Evolutionary conservation across 2,113 vertebrate genomes (phyloP), one percentile per base, ranked within the genome.

Genomic region (Uropsilus gracilis): DNA sequence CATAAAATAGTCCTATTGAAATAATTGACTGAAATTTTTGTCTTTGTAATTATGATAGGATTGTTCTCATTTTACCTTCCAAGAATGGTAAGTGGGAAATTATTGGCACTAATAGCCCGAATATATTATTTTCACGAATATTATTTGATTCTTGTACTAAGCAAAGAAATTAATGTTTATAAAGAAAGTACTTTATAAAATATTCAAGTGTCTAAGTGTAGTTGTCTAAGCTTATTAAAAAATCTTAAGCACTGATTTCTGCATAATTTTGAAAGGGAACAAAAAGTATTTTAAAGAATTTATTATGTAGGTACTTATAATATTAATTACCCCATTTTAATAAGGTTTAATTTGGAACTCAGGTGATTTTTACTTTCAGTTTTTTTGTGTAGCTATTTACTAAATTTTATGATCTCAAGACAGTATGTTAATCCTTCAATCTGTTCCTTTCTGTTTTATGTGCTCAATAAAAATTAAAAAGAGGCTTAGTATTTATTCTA

Each of bases 141-240:
- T 17, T 92, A 39, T 61, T 94, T 94, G 37, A 91, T 91, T 90
- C 48, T 96, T 86, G 46, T 64, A 24, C 48, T 46, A 87, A 68
- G 77, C 10, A 80, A 89, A 96, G 30, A 84, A 75, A 87, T 68
- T 63, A 46, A 59, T 80, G 44, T 89, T 91, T 84, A 95, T 86
- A 63, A 73, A 90, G 30, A 80, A 75, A 22, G 30, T 28, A 75
- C 72, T 96, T 94, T 64, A 24, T 55, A 69, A 89, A 75, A 80
- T 88, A 39, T 75, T 82, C 50, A 75, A 72, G 55, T 68, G 5
- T 84, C 8, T 89, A 85, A 81, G 7, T 46, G 14, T 63, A 53
- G 28, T 90, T 61, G 18, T 53, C 76, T 80, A 64, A 89, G 12
- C 42, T 64, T 89, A 9, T 91, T 81, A 76, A 86, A 86, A n/a